Percentiles rank a stretch among this genome's conserved stretches.
These are phyloP conservation scores for Cancer borealis DNA, from an alignment of 2,888 invertebrate species.

Conservation along the genomic window DNA sequence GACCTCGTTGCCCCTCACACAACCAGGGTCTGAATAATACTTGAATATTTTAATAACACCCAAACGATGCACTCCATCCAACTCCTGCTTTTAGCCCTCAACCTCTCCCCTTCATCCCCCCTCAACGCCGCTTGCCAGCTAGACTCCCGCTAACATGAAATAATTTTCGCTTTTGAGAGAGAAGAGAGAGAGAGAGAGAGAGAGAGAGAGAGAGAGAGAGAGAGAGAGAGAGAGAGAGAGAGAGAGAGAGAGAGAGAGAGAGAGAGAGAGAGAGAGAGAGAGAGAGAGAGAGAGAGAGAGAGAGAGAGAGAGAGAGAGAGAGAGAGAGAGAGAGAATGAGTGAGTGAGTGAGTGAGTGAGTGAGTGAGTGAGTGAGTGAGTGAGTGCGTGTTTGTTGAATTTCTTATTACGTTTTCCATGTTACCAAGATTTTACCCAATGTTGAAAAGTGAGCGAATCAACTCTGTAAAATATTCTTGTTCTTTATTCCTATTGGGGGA, in stretches of 20 bases:
- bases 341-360: background rate
- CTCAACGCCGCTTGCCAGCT: background rate
- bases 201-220: background rate
- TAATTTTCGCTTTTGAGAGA: background rate
- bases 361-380: background rate
- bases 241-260: constrained; percentile 23
- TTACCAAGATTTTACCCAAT: background rate
- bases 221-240: constrained; percentile 5
- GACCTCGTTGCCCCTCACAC: background rate
- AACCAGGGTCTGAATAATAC: background rate
- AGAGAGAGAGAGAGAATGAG: background rate
- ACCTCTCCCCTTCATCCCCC: background rate
- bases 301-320: background rate
- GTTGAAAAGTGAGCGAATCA: background rate
- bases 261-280: constrained; percentile 20
- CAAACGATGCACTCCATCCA: background rate
- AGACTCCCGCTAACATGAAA: background rate
- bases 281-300: background rate
- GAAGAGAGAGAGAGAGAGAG: background rate
- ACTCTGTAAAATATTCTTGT: background rate
- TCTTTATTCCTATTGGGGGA: background rate
- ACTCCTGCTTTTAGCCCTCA: background rate
- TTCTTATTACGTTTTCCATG: background rate
- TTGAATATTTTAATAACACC: constrained; percentile 30
- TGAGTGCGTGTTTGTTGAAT: background rate